Conservation (phyloP, 2,797 vertebrate species). For the Mormyrops attenuatus region DNA sequence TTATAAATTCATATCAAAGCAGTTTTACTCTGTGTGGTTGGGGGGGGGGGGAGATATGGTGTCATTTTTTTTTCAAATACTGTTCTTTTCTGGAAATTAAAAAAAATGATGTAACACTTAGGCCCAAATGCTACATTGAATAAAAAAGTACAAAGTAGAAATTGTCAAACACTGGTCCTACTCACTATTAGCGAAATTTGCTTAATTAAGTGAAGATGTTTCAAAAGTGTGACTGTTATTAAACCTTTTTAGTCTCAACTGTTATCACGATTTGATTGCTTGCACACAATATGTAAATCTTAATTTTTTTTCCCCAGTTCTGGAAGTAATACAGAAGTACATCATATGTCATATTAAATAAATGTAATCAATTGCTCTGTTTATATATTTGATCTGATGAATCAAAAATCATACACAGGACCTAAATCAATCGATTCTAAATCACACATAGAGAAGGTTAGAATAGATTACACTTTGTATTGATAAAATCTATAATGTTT, state of each 20-base stretch:
- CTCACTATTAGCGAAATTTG: background rate
- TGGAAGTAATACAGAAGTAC: background rate
- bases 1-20: background rate
- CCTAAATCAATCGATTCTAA: background rate
- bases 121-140: background rate
- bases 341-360: background rate
- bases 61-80: constrained; percentile 3
- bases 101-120: background rate
- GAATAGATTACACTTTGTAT: background rate
- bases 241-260: background rate
- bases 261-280: background rate
- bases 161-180: background rate
- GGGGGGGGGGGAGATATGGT: background rate
- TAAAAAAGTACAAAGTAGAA: background rate
- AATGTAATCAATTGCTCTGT: background rate
- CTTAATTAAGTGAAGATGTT: background rate
- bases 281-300: background rate
- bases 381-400: background rate
- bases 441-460: background rate
- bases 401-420: background rate
- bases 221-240: background rate
- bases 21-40: background rate
- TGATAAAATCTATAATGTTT: background rate
- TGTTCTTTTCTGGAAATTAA: background rate
- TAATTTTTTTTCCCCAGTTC: background rate